phyloP scores from a whole-genome alignment of 2,113 vertebrate species.

The Microcebus lehilahytsara region DNA sequence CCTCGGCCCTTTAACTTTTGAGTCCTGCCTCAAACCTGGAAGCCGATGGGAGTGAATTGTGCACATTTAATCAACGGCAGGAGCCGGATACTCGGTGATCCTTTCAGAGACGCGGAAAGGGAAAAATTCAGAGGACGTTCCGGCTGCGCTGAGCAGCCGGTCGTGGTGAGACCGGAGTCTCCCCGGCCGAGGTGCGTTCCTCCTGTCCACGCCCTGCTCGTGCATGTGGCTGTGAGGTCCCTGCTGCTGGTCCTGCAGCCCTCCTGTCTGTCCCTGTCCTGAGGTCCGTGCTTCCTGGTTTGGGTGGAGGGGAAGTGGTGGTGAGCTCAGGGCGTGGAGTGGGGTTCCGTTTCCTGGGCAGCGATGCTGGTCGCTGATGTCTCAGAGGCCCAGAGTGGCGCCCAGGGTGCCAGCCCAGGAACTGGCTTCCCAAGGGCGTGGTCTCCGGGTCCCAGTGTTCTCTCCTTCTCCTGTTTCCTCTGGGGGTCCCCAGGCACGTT shows the following conservation, averaged over 20 bases:
- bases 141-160: neutral
- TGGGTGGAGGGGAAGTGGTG: neutral
- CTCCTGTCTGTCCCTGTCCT: too few species aligned
- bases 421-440: neutral
- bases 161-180: too few species aligned
- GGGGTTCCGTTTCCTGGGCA: neutral
- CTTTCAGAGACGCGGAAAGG: neutral
- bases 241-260: neutral
- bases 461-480: neutral
- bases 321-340: neutral
- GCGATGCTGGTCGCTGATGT: neutral
- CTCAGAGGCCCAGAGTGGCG: neutral
- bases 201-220: too few species aligned
- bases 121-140: neutral
- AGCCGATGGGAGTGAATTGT: neutral
- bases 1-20: conserved; percentile 22
- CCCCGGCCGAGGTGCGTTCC: too few species aligned
- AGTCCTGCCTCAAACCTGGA: neutral
- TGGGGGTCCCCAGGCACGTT: neutral
- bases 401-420: neutral
- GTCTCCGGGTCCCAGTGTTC: accelerated
- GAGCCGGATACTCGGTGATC: neutral
- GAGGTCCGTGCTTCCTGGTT: too few species aligned
- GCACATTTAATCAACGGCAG: conserved; percentile 4
- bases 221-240: neutral